Evolutionary conservation across 1,140 invertebrate genomes (phyloP).

Genomic region (Drosophila sechellia): DNA sequence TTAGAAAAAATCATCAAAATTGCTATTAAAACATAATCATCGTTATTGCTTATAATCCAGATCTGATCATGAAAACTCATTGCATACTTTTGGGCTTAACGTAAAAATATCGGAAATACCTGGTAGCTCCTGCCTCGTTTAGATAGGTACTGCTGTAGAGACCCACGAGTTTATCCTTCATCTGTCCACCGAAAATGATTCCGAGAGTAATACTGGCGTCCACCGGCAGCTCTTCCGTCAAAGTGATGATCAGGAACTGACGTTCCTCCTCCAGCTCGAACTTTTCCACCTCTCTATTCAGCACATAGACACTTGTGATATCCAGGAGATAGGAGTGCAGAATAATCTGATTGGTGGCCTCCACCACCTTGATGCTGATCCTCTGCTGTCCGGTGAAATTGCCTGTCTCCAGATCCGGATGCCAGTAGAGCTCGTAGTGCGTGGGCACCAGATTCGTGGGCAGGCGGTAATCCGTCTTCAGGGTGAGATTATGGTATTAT

Average conservation of each 20-base stretch:
- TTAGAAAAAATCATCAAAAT: neutral
- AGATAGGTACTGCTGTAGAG: slow-evolving; percentile 85
- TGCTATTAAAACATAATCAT: no score
- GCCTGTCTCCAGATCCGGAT: slow-evolving; percentile 89
- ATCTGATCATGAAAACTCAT: neutral
- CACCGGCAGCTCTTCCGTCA: slow-evolving; percentile 39
- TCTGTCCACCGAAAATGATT: slow-evolving; percentile 84
- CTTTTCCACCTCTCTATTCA: slow-evolving; percentile 30
- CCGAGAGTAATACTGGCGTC: slow-evolving; percentile 45
- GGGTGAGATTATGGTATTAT: neutral
- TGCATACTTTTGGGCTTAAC: slow-evolving; percentile 42
- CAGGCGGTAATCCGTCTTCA: slow-evolving; percentile 86
- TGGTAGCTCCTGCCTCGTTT: slow-evolving; percentile 59
- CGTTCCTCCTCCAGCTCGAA: slow-evolving; percentile 56
- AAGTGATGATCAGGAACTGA: slow-evolving; percentile 67
- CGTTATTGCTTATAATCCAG: no score
- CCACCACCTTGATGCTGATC: slow-evolving; percentile 87
- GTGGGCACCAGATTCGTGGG: slow-evolving; percentile 88
- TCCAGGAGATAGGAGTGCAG: slow-evolving; percentile 88
- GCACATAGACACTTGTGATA: slow-evolving; percentile 59
- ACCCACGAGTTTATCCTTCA: slow-evolving; percentile 84
- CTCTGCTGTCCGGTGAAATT: slow-evolving; percentile 89
- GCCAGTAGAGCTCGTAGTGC: slow-evolving; percentile 91
- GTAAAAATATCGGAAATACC: slow-evolving; percentile 62
- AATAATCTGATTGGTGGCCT: slow-evolving; percentile 87